Conservation (phyloP, 2,113 vertebrate species). For the Sphyrna mokarran region DNA sequence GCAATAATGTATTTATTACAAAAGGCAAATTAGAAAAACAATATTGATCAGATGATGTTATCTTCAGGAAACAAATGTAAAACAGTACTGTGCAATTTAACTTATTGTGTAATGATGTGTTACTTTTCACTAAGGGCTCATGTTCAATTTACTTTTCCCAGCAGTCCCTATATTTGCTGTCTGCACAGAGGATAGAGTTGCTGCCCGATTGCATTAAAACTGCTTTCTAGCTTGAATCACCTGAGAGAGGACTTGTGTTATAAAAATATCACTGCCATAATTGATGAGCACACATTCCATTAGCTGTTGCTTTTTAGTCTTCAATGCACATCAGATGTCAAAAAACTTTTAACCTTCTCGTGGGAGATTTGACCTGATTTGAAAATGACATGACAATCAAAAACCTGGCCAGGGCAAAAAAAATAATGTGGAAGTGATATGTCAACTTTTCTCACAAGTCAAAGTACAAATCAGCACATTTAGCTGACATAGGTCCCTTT, state of each 20-base stretch:
- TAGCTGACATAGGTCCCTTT: background rate
- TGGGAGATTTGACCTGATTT: background rate
- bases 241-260: background rate
- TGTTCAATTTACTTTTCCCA: background rate
- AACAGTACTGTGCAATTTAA: background rate
- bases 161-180: background rate
- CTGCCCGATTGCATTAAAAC: background rate
- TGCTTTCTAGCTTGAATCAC: background rate
- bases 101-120: background rate
- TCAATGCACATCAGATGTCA: background rate
- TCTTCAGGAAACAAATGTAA: background rate
- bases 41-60: background rate
- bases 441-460: background rate
- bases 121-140: background rate
- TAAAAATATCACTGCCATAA: background rate
- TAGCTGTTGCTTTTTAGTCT: background rate
- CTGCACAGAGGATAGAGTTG: background rate
- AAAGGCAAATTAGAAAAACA: background rate
- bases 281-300: background rate
- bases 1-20: background rate
- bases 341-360: background rate
- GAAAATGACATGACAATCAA: background rate
- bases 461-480: background rate
- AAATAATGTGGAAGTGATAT: background rate
- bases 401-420: background rate